A percentile compares a stretch with the other conserved stretches of the same genome.
These are phyloP conservation scores for Natrix natrix DNA, from an alignment of 2,797 vertebrate species.

Conservation along the genomic window DNA sequence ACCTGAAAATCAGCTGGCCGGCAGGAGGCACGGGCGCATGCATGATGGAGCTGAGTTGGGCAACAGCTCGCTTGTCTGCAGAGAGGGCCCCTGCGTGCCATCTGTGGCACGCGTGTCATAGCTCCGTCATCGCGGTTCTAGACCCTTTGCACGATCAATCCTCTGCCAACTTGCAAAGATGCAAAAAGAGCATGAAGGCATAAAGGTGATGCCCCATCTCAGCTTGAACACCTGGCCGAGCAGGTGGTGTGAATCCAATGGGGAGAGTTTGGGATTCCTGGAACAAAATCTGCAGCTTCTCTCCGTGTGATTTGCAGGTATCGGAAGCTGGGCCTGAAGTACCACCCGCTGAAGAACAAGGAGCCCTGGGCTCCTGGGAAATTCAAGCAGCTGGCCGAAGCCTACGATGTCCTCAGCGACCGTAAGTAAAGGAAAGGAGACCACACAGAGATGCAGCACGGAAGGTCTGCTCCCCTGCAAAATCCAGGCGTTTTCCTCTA, in stretches of 20 bases:
- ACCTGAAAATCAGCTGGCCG: too few species aligned
- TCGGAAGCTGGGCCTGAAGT: slow-evolving; percentile 82
- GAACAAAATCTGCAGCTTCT: neutral
- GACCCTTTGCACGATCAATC: too few species aligned
- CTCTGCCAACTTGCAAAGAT: neutral
- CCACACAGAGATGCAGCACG: neutral
- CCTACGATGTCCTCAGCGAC: slow-evolving; percentile 92
- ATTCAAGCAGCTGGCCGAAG: slow-evolving; percentile 84
- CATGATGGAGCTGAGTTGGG: too few species aligned
- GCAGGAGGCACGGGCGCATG: too few species aligned
- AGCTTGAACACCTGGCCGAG: too few species aligned
- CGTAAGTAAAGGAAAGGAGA: slow-evolving; percentile 73
- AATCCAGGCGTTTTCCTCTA: neutral
- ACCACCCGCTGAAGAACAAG: slow-evolving; percentile 77
- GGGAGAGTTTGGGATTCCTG: neutral
- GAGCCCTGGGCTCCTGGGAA: slow-evolving; percentile 66
- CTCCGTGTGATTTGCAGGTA: slow-evolving; percentile 72
- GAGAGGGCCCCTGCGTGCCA: too few species aligned
- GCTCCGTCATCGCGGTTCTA: too few species aligned
- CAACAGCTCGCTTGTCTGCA: too few species aligned
- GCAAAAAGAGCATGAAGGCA: neutral
- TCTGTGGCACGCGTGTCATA: too few species aligned
- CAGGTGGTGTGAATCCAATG: too few species aligned
- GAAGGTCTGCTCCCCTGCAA: neutral
- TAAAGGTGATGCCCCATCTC: neutral